Conservation (phyloP, 2,888 invertebrate genomes). For the Drosophila quinaria region DNA sequence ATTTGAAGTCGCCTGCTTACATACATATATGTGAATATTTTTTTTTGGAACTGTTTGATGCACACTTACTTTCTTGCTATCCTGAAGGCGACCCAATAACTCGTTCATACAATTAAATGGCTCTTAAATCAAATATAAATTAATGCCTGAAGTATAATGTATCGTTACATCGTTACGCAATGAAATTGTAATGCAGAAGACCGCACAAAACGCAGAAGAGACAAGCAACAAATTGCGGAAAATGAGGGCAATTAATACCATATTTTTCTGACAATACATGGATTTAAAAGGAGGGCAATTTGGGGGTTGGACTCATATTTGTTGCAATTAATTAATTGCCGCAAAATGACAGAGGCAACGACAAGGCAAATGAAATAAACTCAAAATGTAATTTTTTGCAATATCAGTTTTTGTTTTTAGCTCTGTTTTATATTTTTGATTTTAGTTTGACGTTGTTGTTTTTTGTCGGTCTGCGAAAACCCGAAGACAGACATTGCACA, state of each 20-base stretch:
- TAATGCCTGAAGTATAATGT: conserved; percentile 1
- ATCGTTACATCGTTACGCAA: conserved; percentile 55
- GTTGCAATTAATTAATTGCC: conserved; percentile 77
- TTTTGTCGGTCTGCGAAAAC: conserved; percentile 59
- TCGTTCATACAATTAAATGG: not conserved
- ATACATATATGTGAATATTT: too few species aligned
- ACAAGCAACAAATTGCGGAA: conserved; percentile 60
- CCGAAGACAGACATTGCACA: conserved; percentile 72
- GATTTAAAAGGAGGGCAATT: conserved; percentile 4
- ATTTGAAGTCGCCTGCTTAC: too few species aligned
- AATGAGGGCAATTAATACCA: conserved; percentile 62
- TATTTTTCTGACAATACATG: conserved; percentile 45
- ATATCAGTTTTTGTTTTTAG: conserved; percentile 32
- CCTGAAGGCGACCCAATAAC: not conserved
- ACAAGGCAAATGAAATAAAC: conserved; percentile 50
- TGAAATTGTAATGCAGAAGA: conserved; percentile 21
- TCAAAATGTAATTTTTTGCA: conserved; percentile 67
- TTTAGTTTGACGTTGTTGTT: conserved; percentile 24
- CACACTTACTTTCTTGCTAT: not conserved
- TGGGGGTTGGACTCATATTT: conserved; percentile 69
- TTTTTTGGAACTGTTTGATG: not conserved
- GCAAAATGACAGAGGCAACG: conserved; percentile 63
- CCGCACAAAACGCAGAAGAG: conserved; percentile 34
- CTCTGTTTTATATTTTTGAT: conserved; percentile 19
- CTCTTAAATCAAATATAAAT: conserved; percentile 11